Evolutionary conservation across 2,888 invertebrate genomes (phyloP).

Genomic region (Phyto melanocephala): DNA sequence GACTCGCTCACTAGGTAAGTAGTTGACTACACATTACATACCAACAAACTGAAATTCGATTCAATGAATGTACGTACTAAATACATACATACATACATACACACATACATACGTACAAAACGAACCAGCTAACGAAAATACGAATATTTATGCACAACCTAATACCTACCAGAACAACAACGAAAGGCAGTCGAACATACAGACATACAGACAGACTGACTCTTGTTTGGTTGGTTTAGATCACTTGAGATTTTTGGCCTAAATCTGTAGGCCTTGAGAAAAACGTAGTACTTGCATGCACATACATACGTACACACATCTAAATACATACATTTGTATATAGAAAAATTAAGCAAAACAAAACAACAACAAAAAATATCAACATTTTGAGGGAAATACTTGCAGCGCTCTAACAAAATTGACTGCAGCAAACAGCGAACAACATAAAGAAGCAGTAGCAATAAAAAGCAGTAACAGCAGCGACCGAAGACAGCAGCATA

Average conservation of each 20-base stretch:
- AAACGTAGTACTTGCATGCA: constrained; percentile 49
- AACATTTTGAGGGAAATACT: constrained; percentile 57
- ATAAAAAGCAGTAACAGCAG: constrained; percentile 7
- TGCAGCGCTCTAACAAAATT: constrained; percentile 41
- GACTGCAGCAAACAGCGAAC: neutral
- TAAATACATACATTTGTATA: neutral
- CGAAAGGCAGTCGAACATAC: neutral
- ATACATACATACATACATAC: too few relatives aligned
- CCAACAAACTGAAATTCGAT: constrained; percentile 32
- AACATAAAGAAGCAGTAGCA: constrained; percentile 1
- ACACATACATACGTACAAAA: constrained; percentile 15
- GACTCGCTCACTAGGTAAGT: constrained; percentile 60
- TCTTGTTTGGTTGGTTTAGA: constrained; percentile 66
- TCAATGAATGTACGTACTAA: constrained; percentile 61
- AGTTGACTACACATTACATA: constrained; percentile 43
- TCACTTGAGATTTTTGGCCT: constrained; percentile 69
- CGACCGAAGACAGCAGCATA: neutral
- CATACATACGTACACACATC: neutral
- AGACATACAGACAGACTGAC: constrained; percentile 47
- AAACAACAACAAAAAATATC: constrained; percentile 14
- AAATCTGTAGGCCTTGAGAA: constrained; percentile 70
- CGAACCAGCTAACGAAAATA: neutral
- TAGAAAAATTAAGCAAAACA: constrained; percentile 38
- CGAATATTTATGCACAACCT: neutral
- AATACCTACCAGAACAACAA: neutral